Base-by-base conservation (phyloP, 2,888 invertebrate genomes). In the Crossocerus cetratus region DNA sequence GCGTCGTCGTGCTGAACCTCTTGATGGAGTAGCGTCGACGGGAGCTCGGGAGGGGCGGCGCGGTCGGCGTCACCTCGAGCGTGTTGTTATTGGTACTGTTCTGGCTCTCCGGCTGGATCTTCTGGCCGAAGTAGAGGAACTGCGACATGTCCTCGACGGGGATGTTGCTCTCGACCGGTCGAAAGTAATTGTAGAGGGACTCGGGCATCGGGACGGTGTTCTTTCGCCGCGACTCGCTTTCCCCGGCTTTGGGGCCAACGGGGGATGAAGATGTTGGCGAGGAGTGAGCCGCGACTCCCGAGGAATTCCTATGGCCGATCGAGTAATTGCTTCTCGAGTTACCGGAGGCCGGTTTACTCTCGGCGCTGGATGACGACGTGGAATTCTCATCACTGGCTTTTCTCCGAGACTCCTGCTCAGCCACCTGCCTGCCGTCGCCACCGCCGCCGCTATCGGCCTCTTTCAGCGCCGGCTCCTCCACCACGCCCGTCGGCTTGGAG, bases 91-190 rank as follows among this genome's bases (percentile, higher is more conserved):
- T 83, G 14, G 69, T 78, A 5, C n/a, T 22, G 61, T 67, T 78
- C 5, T 58, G 69, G 2, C 13, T 5, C 0, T 91, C 87, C 0
- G 91, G 91, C 0, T 91, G 91, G 53, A 93, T 84, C 86, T 95
- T 95, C 84, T 94, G 93, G 0, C 95, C 95, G 85, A 95, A 95
- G 84, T 92, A 94, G 69, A 94, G 91, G 88, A 95, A 95, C 13
- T 94, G 94, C 60, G 93, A 93, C 91, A 94, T 92, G 83, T 94
- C 94, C 86, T 93, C 94, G 55, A 92, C 92, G 0, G 93, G 93
- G 65, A 94, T 89, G 81, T 94, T 93, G 23, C 92, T 90, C 85
- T 94, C 94, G 45, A 94, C 91, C 0, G 93, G 93, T 45, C 93
- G 89, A 80, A 94, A 94, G 80, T 94, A 93, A 80, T 93, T 93